phyloP scores from a whole-genome alignment of 2,888 invertebrate genomes.

The Spatulosminthurus flaviceps region DNA sequence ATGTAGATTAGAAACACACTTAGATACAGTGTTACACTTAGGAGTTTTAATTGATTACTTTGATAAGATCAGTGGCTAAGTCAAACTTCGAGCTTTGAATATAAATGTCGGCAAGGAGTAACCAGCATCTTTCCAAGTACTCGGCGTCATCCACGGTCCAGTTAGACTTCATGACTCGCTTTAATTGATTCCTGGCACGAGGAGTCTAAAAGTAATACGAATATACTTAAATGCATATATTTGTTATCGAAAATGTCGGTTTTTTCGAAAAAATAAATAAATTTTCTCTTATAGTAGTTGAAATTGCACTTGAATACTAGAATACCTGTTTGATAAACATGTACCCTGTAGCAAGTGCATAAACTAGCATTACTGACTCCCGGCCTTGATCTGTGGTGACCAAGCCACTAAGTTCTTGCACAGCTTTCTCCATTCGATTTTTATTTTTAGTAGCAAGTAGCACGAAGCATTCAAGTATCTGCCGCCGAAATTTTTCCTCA shows the following conservation, averaged over 20 bases:
- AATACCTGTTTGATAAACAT: constrained; percentile 80
- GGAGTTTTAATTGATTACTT: constrained; percentile 55
- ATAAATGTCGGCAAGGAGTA: constrained; percentile 90
- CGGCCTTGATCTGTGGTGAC: constrained; percentile 75
- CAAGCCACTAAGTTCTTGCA: constrained; percentile 79
- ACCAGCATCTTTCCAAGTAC: constrained; percentile 94
- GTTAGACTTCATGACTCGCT: constrained; percentile 81
- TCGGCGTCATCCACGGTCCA: constrained; percentile 98
- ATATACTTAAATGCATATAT: too few species aligned
- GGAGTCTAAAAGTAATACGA: constrained; percentile 72
- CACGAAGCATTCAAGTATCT: constrained; percentile 80
- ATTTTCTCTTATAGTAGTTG: too few species aligned
- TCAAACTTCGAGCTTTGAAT: constrained; percentile 85
- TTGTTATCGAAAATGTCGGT: too few species aligned
- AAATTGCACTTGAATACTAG: background rate
- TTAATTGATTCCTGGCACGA: constrained; percentile 90
- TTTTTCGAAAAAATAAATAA: too few species aligned
- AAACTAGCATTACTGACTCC: constrained; percentile 84
- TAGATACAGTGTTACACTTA: too few species aligned
- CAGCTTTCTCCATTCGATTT: constrained; percentile 80
- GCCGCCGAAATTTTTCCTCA: constrained; percentile 67
- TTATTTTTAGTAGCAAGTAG: constrained; percentile 86
- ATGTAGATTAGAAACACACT: too few species aligned
- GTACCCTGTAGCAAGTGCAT: constrained; percentile 85
- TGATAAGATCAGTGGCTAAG: constrained; percentile 82